phyloP scores from a whole-genome alignment of 2,888 invertebrate genomes.

The Plebejus anna region DNA sequence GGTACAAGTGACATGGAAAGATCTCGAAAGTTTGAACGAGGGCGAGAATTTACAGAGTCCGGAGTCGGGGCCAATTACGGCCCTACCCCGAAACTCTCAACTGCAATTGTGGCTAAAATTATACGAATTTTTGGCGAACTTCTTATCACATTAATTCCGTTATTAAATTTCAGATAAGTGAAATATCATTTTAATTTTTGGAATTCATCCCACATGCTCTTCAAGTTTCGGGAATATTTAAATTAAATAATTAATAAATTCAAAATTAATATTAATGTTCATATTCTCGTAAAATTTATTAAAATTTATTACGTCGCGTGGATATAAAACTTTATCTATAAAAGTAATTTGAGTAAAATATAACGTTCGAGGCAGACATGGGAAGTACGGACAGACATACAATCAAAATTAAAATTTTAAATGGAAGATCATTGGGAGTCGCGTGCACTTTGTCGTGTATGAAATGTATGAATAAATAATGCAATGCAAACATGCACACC shows the following conservation, averaged over 20 bases:
- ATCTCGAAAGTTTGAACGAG: constrained; percentile 34
- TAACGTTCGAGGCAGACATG: not conserved
- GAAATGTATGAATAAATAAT: constrained; percentile 25
- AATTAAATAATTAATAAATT: not conserved
- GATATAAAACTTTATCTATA: constrained; percentile 1
- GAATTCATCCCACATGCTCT: not conserved
- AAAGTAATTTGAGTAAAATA: constrained; percentile 13
- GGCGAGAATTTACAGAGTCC: constrained; percentile 36
- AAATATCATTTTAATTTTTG: constrained; percentile 14
- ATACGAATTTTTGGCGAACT: constrained; percentile 12
- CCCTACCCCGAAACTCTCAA: constrained; percentile 33
- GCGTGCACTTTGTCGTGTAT: constrained; percentile 23
- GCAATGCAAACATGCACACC: constrained; percentile 21
- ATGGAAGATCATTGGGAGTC: constrained; percentile 10
- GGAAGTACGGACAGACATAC: not conserved
- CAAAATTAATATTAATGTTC: not conserved
- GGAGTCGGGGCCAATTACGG: constrained; percentile 38
- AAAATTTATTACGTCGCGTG: not conserved
- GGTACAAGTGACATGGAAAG: constrained; percentile 35
- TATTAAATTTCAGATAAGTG: constrained; percentile 24
- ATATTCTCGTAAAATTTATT: not conserved
- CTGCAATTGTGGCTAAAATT: constrained; percentile 34
- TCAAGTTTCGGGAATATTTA: not conserved
- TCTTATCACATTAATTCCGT: constrained; percentile 22
- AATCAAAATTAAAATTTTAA: constrained; percentile 17